Conservation (phyloP, 2,888 invertebrate species). For the Lepidocyrtoides sp. region DNA sequence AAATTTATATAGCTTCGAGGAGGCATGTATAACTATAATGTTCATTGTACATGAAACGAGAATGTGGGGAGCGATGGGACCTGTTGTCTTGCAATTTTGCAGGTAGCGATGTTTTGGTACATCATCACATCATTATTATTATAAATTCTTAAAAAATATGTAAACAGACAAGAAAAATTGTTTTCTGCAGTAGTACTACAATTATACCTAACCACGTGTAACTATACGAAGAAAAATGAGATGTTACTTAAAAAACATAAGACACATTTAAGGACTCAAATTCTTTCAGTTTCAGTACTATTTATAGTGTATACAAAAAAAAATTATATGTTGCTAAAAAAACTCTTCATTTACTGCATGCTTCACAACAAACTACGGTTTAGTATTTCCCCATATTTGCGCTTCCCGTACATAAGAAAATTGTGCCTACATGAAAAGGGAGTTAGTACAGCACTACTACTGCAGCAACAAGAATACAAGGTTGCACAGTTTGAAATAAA, state of each 20-base stretch:
- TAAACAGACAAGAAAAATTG: not conserved
- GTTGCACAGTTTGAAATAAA: constrained; percentile 55
- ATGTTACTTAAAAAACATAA: not conserved
- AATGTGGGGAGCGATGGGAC: not conserved
- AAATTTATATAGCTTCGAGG: not conserved
- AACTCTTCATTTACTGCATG: not conserved
- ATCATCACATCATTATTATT: too few relatives aligned
- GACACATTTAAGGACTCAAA: too few relatives aligned
- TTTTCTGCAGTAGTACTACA: not conserved
- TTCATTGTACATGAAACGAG: too few relatives aligned
- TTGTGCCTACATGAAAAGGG: not conserved
- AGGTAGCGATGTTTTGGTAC: too few relatives aligned
- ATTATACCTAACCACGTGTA: constrained; percentile 3
- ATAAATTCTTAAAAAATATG: not conserved
- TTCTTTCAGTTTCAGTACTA: too few relatives aligned
- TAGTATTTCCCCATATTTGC: not conserved
- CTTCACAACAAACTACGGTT: not conserved
- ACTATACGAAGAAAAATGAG: not conserved
- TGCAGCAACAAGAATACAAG: not conserved
- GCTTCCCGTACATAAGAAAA: too few relatives aligned
- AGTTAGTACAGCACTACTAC: too few relatives aligned
- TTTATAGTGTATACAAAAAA: too few relatives aligned
- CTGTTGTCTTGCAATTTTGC: too few relatives aligned
- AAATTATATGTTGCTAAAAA: not conserved
- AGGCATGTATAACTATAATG: too few relatives aligned